Conservation (phyloP, 2,888 invertebrate species). For the Microctonus brassicae region DNA sequence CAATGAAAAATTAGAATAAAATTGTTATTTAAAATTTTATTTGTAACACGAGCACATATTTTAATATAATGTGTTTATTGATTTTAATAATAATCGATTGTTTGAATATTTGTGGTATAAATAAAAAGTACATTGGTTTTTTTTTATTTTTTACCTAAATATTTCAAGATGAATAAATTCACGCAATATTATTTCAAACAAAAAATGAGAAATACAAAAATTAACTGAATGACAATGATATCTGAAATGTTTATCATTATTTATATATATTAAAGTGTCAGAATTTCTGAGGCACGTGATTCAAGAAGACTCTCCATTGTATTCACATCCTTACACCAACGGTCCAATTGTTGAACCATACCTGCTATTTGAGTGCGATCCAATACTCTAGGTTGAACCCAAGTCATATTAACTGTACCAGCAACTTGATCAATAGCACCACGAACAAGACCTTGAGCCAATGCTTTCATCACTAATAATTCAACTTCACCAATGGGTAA, state of each 20-base stretch:
- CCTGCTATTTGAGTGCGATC: slow-evolving; percentile 78
- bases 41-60: neutral
- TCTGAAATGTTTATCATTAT: neutral
- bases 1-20: neutral
- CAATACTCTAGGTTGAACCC: slow-evolving; percentile 88
- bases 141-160: neutral
- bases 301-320: slow-evolving; percentile 81
- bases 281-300: slow-evolving; percentile 82
- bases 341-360: slow-evolving; percentile 80
- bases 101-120: neutral
- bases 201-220: slow-evolving; percentile 6
- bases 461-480: slow-evolving; percentile 96
- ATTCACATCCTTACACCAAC: slow-evolving; percentile 82
- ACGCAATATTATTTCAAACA: slow-evolving; percentile 12
- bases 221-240: neutral
- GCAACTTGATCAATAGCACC: slow-evolving; percentile 96
- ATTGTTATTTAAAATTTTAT: slow-evolving; percentile 5
- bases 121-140: neutral
- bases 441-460: slow-evolving; percentile 92
- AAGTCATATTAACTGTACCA: slow-evolving; percentile 81
- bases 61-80: neutral
- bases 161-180: neutral
- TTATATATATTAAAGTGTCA: slow-evolving; percentile 73
- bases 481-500: slow-evolving; percentile 91
- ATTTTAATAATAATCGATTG: neutral